Evolutionary conservation across 2,113 vertebrate genomes (phyloP).

Genomic region (Varanus komodoensis): DNA sequence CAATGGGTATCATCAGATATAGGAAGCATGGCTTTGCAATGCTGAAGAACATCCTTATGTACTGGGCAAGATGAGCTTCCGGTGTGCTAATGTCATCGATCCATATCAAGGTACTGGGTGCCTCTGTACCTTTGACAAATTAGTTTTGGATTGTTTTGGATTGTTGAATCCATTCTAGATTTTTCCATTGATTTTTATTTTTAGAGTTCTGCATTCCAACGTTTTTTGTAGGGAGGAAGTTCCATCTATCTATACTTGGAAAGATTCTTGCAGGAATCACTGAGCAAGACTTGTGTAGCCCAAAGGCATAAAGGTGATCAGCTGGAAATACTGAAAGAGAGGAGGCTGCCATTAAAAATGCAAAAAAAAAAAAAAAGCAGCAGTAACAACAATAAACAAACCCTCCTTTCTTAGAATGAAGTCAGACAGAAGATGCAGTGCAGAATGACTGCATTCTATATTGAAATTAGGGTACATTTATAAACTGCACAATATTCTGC

Average conservation of each 20-base stretch:
- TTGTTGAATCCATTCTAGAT: neutral
- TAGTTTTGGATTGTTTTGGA: neutral
- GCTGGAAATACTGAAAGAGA: neutral
- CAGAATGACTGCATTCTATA: neutral
- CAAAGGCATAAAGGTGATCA: neutral
- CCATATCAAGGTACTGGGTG: neutral
- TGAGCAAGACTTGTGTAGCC: neutral
- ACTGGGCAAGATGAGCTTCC: neutral
- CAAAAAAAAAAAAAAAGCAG: neutral
- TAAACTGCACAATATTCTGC: neutral
- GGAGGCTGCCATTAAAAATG: neutral
- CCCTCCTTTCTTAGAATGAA: neutral
- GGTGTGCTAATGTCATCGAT: neutral
- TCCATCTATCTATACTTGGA: neutral
- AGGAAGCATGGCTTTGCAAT: neutral
- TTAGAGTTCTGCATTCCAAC: neutral
- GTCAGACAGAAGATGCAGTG: neutral
- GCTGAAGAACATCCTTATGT: neutral
- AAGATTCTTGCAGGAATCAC: neutral
- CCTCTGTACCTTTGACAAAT: neutral
- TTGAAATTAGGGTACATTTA: neutral
- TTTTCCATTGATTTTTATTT: neutral
- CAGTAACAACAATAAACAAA: no score
- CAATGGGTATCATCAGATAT: neutral
- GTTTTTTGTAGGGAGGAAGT: neutral